These are phyloP conservation scores for Siniperca undulata DNA, from an alignment of 2,797 vertebrate genomes.

Conservation along the genomic window DNA sequence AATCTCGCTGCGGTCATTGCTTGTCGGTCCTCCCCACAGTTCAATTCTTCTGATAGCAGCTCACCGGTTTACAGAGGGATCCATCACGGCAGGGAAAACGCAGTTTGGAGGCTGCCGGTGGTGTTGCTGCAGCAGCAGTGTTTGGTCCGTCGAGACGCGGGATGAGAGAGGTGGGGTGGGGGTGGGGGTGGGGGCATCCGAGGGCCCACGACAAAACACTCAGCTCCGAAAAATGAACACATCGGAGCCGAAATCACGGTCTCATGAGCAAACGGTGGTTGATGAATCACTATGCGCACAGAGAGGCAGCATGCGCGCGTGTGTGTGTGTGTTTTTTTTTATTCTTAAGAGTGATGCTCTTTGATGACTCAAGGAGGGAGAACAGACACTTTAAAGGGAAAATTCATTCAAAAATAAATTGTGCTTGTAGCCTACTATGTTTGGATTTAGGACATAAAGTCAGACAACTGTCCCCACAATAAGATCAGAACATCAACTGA, in stretches of 20 bases:
- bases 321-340: constrained; percentile 12
- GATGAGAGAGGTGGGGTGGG: constrained; percentile 75
- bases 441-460: neutral
- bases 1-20: constrained; percentile 52
- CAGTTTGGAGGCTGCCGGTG: constrained; percentile 79
- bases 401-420: constrained; percentile 26
- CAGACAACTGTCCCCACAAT: neutral
- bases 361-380: constrained; percentile 53
- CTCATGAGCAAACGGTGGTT: constrained; percentile 76
- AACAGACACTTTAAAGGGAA: constrained; percentile 39
- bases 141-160: constrained; percentile 79
- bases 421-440: neutral
- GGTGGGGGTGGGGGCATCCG: constrained; percentile 70
- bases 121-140: constrained; percentile 78
- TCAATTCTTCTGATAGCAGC: constrained; percentile 41
- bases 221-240: constrained; percentile 70
- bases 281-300: constrained; percentile 77
- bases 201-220: constrained; percentile 77
- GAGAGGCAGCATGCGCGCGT: constrained; percentile 39
- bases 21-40: constrained; percentile 32
- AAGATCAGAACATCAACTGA: neutral
- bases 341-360: constrained; percentile 51
- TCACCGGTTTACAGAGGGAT: constrained; percentile 64
- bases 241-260: constrained; percentile 69
- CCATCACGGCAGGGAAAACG: constrained; percentile 76